Evolutionary conservation across 2,113 vertebrate species (phyloP), one percentile per base, ranked within the genome.

Genomic region (Gambusia affinis): DNA sequence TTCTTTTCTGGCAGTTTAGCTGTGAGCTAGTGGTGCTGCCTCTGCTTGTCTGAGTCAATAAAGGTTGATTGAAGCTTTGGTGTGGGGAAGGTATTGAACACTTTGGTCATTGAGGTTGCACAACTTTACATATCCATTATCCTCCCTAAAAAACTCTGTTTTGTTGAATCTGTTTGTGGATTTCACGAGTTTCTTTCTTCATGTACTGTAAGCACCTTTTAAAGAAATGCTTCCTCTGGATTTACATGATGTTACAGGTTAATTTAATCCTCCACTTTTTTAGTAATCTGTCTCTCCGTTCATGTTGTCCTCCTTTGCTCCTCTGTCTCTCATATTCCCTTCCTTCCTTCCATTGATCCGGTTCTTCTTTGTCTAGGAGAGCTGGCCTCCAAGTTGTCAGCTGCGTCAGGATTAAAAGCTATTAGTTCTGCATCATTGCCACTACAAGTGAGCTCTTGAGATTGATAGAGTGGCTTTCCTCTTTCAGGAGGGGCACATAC

Each of bases 341-440:
- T 70, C 66, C 61, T 75, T 57, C 66, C 77, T 67, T 63, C 76
- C 89, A 92, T 93, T 87, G 89, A 94, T 92, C 89, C 62, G 30
- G 82, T 82, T 92, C 84, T 79, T 89, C 92, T 92, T 91, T 92
- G 91, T 93, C 88, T 93, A 82, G 6, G 65, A 72, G 83, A 86
- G 84, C 88, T 73, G 86, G 88, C 92, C 92, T 92, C 93, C 88
- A 87, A 87, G 88, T 93, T 93, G 91, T 94, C 93, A 94, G 92
- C 92, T 94, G 92, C 87, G 89, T 94, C 90, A 91, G 87, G 91
- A 93, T 94, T 93, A 92, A 94, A 94, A 95, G 93, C 93, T 92
- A 94, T 95, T 95, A 95, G 92, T 94, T 94, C 88, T 86, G 93
- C 92, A 85, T 94, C 91, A 93, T 90, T 91, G 94, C 91, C 89